phyloP scores from a whole-genome alignment of 2,888 invertebrate genomes.

The Caenorhabditis macrosperma region DNA sequence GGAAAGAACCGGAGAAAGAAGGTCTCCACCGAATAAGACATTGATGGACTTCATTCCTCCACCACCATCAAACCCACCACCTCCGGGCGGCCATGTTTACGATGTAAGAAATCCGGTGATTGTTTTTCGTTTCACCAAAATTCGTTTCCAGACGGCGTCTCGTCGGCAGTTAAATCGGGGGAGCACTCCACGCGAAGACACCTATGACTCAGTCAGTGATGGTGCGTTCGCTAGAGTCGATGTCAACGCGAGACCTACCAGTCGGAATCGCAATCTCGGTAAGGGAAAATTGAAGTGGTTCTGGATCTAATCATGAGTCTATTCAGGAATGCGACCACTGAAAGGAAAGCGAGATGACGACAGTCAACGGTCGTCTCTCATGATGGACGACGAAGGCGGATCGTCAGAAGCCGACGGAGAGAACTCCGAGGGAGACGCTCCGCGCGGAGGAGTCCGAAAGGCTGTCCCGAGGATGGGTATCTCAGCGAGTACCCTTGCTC shows the following conservation, averaged over 20 bases:
- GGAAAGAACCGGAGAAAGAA: conserved; percentile 62
- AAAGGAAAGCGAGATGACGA: conserved; percentile 69
- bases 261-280: conserved; percentile 67
- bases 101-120: conserved; percentile 51
- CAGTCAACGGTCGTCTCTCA: conserved; percentile 70
- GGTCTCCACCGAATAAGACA: conserved; percentile 70
- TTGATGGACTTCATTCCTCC: conserved; percentile 76
- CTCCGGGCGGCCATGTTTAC: conserved; percentile 59
- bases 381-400: conserved; percentile 66
- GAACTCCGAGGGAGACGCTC: conserved; percentile 63
- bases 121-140: neutral
- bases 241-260: conserved; percentile 62
- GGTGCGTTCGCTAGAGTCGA: conserved; percentile 47
- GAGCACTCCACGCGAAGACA: conserved; percentile 62
- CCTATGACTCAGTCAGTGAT: conserved; percentile 65
- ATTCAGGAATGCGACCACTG: conserved; percentile 53
- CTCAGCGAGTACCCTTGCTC: conserved; percentile 62
- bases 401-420: conserved; percentile 70
- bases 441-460: conserved; percentile 52
- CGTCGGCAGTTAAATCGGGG: conserved; percentile 53
- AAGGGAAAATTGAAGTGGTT: no score
- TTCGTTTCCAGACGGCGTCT: conserved; percentile 49
- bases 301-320: neutral
- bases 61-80: conserved; percentile 72
- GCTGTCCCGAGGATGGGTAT: conserved; percentile 67